Evolutionary conservation across 2,113 vertebrate genomes (phyloP), one percentile per base, ranked within the genome.

Genomic region (Chloebia gouldiae): DNA sequence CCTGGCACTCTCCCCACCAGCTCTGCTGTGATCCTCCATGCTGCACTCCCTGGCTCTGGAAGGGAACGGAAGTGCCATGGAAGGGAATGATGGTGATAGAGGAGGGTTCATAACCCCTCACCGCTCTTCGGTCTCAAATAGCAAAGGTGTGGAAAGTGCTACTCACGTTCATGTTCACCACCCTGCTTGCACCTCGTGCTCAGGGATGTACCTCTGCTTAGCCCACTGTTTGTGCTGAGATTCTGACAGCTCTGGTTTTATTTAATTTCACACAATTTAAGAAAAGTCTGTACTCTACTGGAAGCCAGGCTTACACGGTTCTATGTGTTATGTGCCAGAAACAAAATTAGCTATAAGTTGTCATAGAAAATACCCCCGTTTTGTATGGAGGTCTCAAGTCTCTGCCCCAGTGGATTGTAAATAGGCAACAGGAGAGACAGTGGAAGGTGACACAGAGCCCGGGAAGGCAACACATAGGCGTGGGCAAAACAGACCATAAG

Each of bases 51-150:
- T 1, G 3, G 13, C 37, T 81, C 22, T 78, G 23, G 47, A n/a
- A 77, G 28, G 54, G 65, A 59, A 50, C 0, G 3, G 40, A 40
- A 54, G 60, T 0, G 0, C 56, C 35, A 6, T 1, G 23, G 47
- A n/a, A 77, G 28, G 54, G 65, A 59, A 45, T 0, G 3, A 39
- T 4, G 3, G 31, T 1, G 6, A 21, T 2, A 10, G 39, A 68
- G 11, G 27, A 75, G 7, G 11, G 8, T 7, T 71, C 45, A 7
- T 35, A 59, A 87, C 8, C 51, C 42, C 19, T 35, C 0, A 0
- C 16, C 79, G 12, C 70, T 80, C 60, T 79, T 83, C 0, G 0
- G 6, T 15, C 69, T 66, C 1, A 2, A 24, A 22, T 1, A 72
- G 23, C 20, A 86, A 40, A 93, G 10, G 10, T 28, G 50, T 45